Conservation (phyloP, 2,888 invertebrate genomes). For the Euplagia quadripunctaria region DNA sequence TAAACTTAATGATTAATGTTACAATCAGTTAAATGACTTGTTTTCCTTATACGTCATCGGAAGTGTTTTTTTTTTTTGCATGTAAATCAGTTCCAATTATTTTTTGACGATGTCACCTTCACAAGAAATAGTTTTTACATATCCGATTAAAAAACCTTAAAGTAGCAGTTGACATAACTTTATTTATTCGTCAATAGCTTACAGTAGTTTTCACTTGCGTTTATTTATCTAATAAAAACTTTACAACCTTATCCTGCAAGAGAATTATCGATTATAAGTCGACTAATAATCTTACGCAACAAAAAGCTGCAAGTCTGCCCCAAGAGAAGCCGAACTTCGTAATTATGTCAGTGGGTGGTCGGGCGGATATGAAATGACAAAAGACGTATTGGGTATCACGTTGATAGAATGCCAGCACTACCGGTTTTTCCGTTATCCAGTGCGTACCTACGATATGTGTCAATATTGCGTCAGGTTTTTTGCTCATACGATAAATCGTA, state of each 20-base stretch:
- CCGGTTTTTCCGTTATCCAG: conserved; percentile 41
- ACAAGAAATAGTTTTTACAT: not conserved
- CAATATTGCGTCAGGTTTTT: conserved; percentile 47
- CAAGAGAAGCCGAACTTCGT: conserved; percentile 57
- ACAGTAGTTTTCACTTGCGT: not conserved
- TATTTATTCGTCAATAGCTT: too few species aligned
- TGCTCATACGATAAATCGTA: conserved; percentile 48
- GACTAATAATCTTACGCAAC: not conserved
- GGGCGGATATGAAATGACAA: conserved; percentile 73
- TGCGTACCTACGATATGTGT: conserved; percentile 36
- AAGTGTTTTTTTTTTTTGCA: not conserved
- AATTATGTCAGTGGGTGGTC: conserved; percentile 66
- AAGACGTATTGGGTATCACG: conserved; percentile 69
- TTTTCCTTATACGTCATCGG: not conserved
- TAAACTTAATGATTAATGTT: not conserved
- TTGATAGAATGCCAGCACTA: conserved; percentile 54
- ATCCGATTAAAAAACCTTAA: not conserved
- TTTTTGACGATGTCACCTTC: too few species aligned
- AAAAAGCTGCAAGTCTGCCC: conserved; percentile 28
- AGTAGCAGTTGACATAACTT: not conserved
- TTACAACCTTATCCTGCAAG: not conserved
- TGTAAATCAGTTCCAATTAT: not conserved
- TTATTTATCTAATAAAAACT: not conserved
- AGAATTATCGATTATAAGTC: not conserved
- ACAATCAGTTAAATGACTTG: not conserved